Conservation (phyloP, 2,888 invertebrate species). For the Lasioglossum pauxillum region DNA sequence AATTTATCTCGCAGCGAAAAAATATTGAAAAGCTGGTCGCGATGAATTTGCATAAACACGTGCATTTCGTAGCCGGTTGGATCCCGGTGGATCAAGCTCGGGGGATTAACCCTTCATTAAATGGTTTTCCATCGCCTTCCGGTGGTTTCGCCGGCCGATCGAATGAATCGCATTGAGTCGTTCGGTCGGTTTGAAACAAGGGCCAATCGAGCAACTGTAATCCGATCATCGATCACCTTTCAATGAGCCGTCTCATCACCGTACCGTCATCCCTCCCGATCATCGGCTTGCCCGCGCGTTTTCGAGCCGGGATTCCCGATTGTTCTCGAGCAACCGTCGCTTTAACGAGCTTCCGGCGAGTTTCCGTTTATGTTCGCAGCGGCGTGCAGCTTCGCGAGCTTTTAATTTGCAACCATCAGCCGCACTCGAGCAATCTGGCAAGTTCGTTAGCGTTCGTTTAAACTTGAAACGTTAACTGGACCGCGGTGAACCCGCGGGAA, state of each 20-base stretch:
- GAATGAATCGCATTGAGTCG: constrained; percentile 2
- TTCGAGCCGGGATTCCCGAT: constrained; percentile 18
- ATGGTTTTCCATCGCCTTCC: neutral
- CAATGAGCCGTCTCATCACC: constrained; percentile 16
- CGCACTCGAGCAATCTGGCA: constrained; percentile 49
- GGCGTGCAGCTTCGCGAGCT: constrained; percentile 32
- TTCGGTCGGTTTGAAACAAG: constrained; percentile 17
- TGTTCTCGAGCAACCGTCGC: constrained; percentile 28
- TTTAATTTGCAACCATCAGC: constrained; percentile 65
- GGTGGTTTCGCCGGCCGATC: neutral
- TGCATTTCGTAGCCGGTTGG: neutral
- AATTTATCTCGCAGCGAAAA: neutral
- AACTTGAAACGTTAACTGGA: constrained; percentile 25
- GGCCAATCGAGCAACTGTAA: constrained; percentile 30
- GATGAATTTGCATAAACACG: neutral
- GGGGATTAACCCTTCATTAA: neutral
- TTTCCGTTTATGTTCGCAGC: constrained; percentile 31
- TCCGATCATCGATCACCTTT: constrained; percentile 33
- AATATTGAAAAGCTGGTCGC: neutral
- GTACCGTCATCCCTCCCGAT: neutral
- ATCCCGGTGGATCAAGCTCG: neutral
- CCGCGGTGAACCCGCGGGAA: constrained; percentile 23
- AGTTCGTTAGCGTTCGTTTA: constrained; percentile 63
- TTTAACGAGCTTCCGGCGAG: constrained; percentile 37
- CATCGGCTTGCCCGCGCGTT: neutral